phyloP scores from a whole-genome alignment of 2,888 invertebrate genomes.

The Monochamus alternatus region DNA sequence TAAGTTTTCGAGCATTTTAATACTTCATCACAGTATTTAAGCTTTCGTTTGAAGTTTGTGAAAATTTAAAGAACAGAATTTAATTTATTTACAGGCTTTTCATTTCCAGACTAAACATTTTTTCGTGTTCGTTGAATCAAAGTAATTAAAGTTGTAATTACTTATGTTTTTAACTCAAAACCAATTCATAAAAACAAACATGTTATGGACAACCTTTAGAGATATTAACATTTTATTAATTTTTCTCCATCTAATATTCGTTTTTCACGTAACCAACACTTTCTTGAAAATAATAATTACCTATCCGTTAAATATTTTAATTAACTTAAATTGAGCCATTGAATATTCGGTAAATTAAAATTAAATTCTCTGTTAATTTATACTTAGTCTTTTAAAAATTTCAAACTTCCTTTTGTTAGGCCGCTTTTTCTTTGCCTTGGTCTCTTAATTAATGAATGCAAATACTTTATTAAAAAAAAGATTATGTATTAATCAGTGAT shows the following conservation, averaged over 20 bases:
- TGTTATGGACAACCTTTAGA: no score
- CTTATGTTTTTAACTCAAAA: background rate
- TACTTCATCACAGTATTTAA: background rate
- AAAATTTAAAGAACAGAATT: background rate
- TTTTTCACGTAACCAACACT: background rate
- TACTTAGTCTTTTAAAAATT: slow-evolving; percentile 46
- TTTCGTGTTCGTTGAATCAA: background rate
- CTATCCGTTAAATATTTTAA: slow-evolving; percentile 61
- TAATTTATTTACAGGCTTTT: slow-evolving; percentile 2
- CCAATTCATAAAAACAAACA: no score
- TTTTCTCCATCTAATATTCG: background rate
- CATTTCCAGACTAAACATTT: slow-evolving; percentile 1
- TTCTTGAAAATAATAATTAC: background rate
- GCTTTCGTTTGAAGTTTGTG: background rate
- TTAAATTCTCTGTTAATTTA: slow-evolving; percentile 60
- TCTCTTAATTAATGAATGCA: background rate
- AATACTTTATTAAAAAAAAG: background rate
- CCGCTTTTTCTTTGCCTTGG: background rate
- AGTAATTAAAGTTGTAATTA: slow-evolving; percentile 3
- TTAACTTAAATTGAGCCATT: slow-evolving; percentile 58
- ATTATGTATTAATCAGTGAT: background rate
- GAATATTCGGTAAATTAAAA: slow-evolving; percentile 57
- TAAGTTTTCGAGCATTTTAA: background rate
- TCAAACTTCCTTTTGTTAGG: background rate
- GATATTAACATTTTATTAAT: background rate